phyloP scores from a whole-genome alignment of 2,797 vertebrate genomes.

The Natrix natrix region DNA sequence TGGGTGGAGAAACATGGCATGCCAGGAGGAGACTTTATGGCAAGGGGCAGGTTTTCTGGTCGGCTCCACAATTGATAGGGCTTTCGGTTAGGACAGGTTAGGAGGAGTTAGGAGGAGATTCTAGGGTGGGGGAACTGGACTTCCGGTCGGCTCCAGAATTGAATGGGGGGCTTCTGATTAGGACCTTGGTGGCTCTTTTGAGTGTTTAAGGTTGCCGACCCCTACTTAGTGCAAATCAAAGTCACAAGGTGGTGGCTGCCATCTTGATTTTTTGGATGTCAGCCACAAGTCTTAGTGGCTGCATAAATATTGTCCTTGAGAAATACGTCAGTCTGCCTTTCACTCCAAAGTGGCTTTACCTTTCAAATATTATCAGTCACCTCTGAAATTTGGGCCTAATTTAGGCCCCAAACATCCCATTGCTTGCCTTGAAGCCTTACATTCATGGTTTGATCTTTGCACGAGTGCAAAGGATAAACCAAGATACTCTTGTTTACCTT shows the following conservation, averaged over 20 bases:
- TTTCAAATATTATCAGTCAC: background rate
- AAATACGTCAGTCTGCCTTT: background rate
- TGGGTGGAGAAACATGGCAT: too few species aligned
- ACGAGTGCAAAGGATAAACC: background rate
- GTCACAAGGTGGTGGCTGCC: background rate
- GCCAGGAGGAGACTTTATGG: too few species aligned
- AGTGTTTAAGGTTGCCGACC: too few species aligned
- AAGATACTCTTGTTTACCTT: background rate
- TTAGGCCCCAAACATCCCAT: background rate
- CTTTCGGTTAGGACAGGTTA: too few species aligned
- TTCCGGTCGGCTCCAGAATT: too few species aligned
- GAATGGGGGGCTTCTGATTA: too few species aligned
- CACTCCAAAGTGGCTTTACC: background rate
- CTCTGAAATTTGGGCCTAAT: background rate
- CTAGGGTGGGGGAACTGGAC: too few species aligned
- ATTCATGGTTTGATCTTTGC: background rate
- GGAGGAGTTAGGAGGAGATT: too few species aligned
- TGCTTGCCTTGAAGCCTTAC: background rate
- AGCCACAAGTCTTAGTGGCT: background rate
- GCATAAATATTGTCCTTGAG: background rate
- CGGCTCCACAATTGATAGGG: too few species aligned
- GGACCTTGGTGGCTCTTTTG: too few species aligned
- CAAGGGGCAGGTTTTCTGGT: too few species aligned
- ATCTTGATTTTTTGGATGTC: background rate
- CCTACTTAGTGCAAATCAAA: background rate